Evolutionary conservation across 92 coral and sea anemone species (phyloP).

Genomic region (Plumapathes pennacea): DNA sequence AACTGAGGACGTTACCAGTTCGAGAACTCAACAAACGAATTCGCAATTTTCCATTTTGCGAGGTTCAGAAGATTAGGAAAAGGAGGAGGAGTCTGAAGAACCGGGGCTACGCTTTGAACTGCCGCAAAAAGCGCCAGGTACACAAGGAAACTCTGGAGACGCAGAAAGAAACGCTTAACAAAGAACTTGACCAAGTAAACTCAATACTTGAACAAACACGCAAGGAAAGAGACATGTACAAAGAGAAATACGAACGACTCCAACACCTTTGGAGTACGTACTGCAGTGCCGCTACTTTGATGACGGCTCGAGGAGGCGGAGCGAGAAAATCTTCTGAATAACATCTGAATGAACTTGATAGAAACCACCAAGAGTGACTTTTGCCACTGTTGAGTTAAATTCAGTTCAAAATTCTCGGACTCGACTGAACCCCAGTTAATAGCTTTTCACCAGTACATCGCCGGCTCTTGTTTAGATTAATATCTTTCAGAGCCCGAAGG

Average conservation of each 20-base stretch:
- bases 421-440: too few species aligned
- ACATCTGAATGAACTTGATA: too few species aligned
- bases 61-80: conserved; percentile 28
- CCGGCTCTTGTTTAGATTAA: too few species aligned
- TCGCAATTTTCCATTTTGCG: conserved; percentile 35
- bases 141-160: conserved; percentile 20
- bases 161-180: conserved; percentile 18
- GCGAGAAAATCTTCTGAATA: too few species aligned
- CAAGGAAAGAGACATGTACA: conserved; percentile 31
- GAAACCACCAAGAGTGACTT: too few species aligned
- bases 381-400: too few species aligned
- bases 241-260: conserved; percentile 2
- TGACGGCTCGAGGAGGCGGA: too few species aligned
- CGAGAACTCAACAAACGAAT: conserved; percentile 44
- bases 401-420: too few species aligned
- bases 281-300: too few species aligned
- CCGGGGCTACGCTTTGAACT: conserved; percentile 61
- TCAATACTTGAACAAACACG: conserved; percentile 6
- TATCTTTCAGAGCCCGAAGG: too few species aligned
- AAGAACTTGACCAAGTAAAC: conserved; percentile 25
- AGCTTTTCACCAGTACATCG: too few species aligned
- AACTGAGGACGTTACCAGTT: conserved; percentile 51
- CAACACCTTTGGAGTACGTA: too few species aligned
- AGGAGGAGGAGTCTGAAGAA: conserved; percentile 67
- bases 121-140: conserved; percentile 50